These are phyloP conservation scores for Illadopsis cleaveri DNA, from an alignment of 2,113 vertebrate species.

Conservation along the genomic window DNA sequence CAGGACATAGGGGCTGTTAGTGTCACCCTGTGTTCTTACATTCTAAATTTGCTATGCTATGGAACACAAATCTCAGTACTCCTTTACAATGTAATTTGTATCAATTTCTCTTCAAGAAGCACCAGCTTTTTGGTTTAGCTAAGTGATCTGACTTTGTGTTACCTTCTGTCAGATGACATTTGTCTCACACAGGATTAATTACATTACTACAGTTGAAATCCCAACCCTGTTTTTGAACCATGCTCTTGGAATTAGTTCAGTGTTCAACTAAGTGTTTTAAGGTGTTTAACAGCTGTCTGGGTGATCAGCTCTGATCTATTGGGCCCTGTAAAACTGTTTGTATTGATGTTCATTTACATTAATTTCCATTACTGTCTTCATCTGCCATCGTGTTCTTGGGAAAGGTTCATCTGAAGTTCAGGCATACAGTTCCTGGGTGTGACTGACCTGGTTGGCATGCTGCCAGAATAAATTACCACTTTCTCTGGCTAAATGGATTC, in stretches of 20 bases:
- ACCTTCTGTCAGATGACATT: neutral
- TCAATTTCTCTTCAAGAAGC: neutral
- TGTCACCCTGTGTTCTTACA: neutral
- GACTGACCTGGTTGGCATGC: neutral
- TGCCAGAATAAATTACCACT: neutral
- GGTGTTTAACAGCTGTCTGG: neutral
- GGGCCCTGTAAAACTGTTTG: neutral
- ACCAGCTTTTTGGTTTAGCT: neutral
- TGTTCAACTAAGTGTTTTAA: neutral
- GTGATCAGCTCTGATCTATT: neutral
- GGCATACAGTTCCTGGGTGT: neutral
- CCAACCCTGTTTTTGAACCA: neutral
- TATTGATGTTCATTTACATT: neutral
- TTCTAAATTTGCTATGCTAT: neutral
- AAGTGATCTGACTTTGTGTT: neutral
- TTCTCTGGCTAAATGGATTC: neutral
- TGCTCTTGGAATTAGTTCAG: neutral
- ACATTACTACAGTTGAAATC: neutral
- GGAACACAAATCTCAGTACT: neutral
- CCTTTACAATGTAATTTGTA: neutral
- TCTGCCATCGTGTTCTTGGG: neutral
- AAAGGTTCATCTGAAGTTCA: conserved; percentile 7
- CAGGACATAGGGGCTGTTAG: neutral
- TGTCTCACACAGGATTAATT: neutral
- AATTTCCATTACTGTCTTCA: neutral